Evolutionary conservation across 2,888 invertebrate species (phyloP).

Genomic region (Pseudoips prasinana): DNA sequence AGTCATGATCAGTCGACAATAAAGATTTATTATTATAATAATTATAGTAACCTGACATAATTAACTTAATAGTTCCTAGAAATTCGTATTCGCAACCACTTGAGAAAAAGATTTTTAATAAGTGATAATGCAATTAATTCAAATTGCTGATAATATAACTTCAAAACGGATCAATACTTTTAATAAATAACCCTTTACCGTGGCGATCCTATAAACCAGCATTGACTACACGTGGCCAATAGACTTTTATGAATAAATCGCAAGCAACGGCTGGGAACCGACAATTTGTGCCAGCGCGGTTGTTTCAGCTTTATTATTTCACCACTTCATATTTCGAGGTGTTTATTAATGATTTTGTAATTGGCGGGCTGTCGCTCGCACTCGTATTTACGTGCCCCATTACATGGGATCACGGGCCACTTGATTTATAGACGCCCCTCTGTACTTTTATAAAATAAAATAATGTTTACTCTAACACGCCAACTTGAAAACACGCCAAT

Average conservation of each 20-base stretch:
- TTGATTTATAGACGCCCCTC: too few relatives aligned
- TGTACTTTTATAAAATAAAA: too few relatives aligned
- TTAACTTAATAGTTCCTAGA: too few relatives aligned
- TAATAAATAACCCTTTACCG: conserved; percentile 30
- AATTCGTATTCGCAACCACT: too few relatives aligned
- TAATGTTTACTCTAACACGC: too few relatives aligned
- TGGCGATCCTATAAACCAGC: conserved; percentile 38
- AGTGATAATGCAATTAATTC: too few relatives aligned
- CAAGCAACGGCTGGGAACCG: conserved; percentile 31
- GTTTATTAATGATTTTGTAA: conserved; percentile 74
- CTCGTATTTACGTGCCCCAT: conserved; percentile 51
- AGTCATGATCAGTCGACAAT: too few relatives aligned
- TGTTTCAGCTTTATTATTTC: conserved; percentile 52
- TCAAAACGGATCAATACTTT: conserved; percentile 14
- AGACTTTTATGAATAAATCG: conserved; percentile 44
- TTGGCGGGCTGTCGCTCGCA: conserved; percentile 59
- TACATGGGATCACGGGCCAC: conserved; percentile 34
- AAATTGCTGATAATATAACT: too few relatives aligned
- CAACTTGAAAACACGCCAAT: too few relatives aligned
- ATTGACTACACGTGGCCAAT: conserved; percentile 50
- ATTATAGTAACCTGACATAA: too few relatives aligned
- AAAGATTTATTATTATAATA: too few relatives aligned
- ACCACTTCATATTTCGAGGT: conserved; percentile 64
- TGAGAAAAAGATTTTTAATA: too few relatives aligned
- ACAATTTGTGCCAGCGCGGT: conserved; percentile 46